Evolutionary conservation across 2,888 invertebrate species (phyloP).

Genomic region (Oligia strigilis): DNA sequence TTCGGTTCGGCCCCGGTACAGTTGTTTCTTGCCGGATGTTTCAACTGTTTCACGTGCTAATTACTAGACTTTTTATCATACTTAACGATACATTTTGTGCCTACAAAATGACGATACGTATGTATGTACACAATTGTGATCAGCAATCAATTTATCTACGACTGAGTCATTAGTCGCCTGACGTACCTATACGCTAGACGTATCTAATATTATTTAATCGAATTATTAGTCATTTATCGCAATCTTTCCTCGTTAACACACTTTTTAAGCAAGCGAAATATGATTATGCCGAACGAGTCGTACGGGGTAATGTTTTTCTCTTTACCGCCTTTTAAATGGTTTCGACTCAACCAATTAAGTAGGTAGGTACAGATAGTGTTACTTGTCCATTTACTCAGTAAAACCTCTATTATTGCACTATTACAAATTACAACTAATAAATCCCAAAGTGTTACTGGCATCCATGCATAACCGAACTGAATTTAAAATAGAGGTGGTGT

Average conservation of each 20-base stretch:
- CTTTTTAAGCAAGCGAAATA: conserved; percentile 3
- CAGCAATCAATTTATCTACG: conserved; percentile 7
- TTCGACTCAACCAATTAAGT: neutral
- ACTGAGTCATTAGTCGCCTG: conserved; percentile 9
- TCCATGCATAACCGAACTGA: conserved; percentile 42
- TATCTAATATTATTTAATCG: conserved; percentile 21
- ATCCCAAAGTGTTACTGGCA: conserved; percentile 22
- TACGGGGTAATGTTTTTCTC: neutral
- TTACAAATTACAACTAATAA: conserved; percentile 1
- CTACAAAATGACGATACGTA: conserved; percentile 36
- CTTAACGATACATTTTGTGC: conserved; percentile 55
- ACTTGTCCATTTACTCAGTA: neutral
- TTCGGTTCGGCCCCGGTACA: conserved; percentile 53
- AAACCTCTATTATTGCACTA: neutral
- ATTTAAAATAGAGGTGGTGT: conserved; percentile 48
- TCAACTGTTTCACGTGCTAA: conserved; percentile 70
- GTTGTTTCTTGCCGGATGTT: conserved; percentile 70
- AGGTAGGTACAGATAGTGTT: too few relatives aligned
- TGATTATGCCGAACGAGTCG: neutral
- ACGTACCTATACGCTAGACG: conserved; percentile 4
- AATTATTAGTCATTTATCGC: conserved; percentile 1
- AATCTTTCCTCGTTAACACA: neutral
- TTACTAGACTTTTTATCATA: conserved; percentile 65
- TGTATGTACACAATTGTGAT: conserved; percentile 21
- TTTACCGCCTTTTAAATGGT: neutral